These are phyloP conservation scores for Autographa pulchrina DNA, from an alignment of 2,888 invertebrate species.

Conservation along the genomic window DNA sequence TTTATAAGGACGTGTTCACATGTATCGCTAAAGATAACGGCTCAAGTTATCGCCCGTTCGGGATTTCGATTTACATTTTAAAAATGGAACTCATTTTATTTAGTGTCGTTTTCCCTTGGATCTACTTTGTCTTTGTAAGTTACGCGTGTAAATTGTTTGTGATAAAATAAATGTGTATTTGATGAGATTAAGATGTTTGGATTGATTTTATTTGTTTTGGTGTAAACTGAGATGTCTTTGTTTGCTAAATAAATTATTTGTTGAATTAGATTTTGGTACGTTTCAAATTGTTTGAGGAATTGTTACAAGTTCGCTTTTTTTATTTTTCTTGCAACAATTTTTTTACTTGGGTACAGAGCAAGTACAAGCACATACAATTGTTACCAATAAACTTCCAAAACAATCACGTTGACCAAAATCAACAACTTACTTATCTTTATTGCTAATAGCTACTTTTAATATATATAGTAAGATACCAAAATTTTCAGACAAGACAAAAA, in stretches of 20 bases:
- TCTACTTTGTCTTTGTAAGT: constrained; percentile 33
- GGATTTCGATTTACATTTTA: constrained; percentile 54
- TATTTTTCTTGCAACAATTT: too few species aligned
- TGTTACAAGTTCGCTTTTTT: too few species aligned
- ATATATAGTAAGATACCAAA: too few species aligned
- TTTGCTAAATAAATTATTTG: neutral
- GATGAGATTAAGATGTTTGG: neutral
- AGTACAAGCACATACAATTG: too few species aligned
- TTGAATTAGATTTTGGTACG: neutral
- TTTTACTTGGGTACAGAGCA: too few species aligned
- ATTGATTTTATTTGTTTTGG: neutral
- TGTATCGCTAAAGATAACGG: constrained; percentile 31
- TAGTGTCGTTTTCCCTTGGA: constrained; percentile 37
- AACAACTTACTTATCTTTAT: too few species aligned
- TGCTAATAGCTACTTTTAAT: too few species aligned
- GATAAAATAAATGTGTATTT: constrained; percentile 7
- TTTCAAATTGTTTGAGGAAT: too few species aligned
- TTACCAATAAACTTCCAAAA: too few species aligned
- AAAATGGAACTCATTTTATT: constrained; percentile 50
- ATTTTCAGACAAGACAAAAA: too few species aligned
- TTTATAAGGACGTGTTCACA: constrained; percentile 46
- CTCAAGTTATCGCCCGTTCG: constrained; percentile 36
- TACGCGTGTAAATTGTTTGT: constrained; percentile 8
- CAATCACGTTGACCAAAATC: too few species aligned
- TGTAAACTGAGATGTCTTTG: neutral